These are phyloP conservation scores for Macroramphosus scolopax DNA, from an alignment of 2,797 vertebrate species.

Conservation along the genomic window DNA sequence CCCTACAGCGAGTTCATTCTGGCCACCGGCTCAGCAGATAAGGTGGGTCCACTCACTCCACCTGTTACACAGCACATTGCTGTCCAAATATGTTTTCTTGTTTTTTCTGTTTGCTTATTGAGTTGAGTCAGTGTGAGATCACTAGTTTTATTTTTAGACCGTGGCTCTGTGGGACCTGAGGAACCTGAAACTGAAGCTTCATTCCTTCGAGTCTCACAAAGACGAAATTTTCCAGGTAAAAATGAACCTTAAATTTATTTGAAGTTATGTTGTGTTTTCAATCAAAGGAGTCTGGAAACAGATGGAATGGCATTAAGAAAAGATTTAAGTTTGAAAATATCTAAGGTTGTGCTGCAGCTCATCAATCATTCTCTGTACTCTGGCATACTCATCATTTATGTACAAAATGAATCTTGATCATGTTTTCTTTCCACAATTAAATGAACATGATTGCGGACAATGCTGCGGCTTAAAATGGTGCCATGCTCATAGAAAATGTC, in stretches of 20 bases:
- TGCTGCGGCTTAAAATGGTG: too few relatives aligned
- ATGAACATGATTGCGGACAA: too few relatives aligned
- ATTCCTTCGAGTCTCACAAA: conserved; percentile 98
- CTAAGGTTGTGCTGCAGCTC: too few relatives aligned
- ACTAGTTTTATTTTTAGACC: conserved; percentile 76
- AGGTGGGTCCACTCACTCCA: conserved; percentile 70
- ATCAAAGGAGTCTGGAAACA: too few relatives aligned
- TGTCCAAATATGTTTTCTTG: background rate
- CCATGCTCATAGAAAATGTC: too few relatives aligned
- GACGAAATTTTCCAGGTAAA: conserved; percentile 98
- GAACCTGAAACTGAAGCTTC: conserved; percentile 95
- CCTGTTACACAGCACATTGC: background rate
- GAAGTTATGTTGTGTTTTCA: too few relatives aligned
- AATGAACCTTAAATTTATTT: background rate
- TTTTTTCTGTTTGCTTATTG: background rate
- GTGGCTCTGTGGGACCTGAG: conserved; percentile 97
- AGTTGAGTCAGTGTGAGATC: background rate
- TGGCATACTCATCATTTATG: too few relatives aligned
- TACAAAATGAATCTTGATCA: too few relatives aligned
- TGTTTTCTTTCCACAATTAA: too few relatives aligned
- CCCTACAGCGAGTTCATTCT: conserved; percentile 98
- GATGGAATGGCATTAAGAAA: too few relatives aligned
- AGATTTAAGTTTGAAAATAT: too few relatives aligned
- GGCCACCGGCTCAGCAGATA: conserved; percentile 95
- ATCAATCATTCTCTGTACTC: too few relatives aligned